Percentiles rank a stretch among this genome's conserved stretches.
phyloP scores from a whole-genome alignment of 2,113 vertebrate species.

The Rutilus rutilus region DNA sequence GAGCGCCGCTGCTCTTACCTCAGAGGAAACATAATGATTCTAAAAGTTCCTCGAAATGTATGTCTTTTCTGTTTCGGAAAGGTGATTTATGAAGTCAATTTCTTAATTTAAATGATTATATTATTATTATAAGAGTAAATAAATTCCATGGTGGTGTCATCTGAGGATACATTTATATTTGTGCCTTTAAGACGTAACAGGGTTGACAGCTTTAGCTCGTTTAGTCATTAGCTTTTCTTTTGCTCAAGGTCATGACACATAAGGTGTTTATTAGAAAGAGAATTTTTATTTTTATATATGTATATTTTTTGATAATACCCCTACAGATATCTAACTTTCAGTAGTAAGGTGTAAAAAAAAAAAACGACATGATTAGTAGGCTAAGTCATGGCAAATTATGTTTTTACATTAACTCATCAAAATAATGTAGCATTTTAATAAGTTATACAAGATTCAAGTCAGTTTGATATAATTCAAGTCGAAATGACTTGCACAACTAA shows the following conservation, averaged over 20 bases:
- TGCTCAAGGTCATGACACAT: neutral
- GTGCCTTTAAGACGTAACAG: neutral
- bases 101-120: neutral
- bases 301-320: too few relatives aligned
- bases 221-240: neutral
- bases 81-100: neutral
- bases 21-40: neutral
- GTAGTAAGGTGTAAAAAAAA: neutral
- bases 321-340: neutral
- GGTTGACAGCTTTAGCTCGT: neutral
- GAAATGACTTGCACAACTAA: too few relatives aligned
- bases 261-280: neutral
- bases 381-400: too few relatives aligned
- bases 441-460: too few relatives aligned
- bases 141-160: neutral
- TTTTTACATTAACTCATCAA: too few relatives aligned
- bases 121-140: neutral
- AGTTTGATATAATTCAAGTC: too few relatives aligned
- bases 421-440: too few relatives aligned
- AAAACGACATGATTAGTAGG: too few relatives aligned
- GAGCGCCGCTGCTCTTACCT: slow-evolving; percentile 4
- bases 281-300: neutral
- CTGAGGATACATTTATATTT: neutral
- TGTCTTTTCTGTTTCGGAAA: neutral
- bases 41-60: neutral